These are phyloP conservation scores for Eupithecia abbreviata DNA, from an alignment of 2,888 invertebrate species.

Conservation along the genomic window DNA sequence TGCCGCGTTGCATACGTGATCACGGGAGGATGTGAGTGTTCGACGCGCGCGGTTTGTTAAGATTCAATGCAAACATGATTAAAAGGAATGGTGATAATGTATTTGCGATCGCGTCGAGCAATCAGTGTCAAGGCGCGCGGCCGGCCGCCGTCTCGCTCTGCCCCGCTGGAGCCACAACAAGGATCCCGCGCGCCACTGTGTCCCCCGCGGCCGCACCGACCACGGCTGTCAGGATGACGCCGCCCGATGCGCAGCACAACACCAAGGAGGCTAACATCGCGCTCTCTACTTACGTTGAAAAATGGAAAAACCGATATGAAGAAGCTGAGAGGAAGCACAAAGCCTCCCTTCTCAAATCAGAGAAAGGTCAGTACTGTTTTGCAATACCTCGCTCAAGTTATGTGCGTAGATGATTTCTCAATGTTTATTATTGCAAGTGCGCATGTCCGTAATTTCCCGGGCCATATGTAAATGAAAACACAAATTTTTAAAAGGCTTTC, in stretches of 20 bases:
- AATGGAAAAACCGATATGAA: conserved; percentile 88
- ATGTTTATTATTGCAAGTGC: conserved; percentile 57
- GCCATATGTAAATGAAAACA: conserved; percentile 74
- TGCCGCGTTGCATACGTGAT: conserved; percentile 71
- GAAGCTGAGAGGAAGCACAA: conserved; percentile 88
- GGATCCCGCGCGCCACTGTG: conserved; percentile 79
- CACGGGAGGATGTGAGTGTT: conserved; percentile 72
- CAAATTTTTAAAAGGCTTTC: conserved; percentile 70
- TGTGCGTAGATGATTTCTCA: conserved; percentile 4
- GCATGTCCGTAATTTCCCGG: conserved; percentile 68
- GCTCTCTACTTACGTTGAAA: conserved; percentile 80
- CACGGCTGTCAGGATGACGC: conserved; percentile 80
- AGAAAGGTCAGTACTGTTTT: conserved; percentile 85
- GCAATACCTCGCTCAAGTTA: conserved; percentile 3
- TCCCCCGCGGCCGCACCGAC: conserved; percentile 55
- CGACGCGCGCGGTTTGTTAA: conserved; percentile 75
- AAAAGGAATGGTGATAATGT: conserved; percentile 83
- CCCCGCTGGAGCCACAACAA: conserved; percentile 74
- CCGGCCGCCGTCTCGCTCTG: conserved; percentile 76
- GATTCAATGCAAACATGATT: conserved; percentile 82
- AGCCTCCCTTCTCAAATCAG: conserved; percentile 86
- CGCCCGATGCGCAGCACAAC: conserved; percentile 79
- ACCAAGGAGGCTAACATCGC: conserved; percentile 79
- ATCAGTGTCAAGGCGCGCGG: conserved; percentile 78
- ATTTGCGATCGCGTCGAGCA: conserved; percentile 82